Conservation (phyloP, 2,888 invertebrate species). For the Dolomedes plantarius region DNA sequence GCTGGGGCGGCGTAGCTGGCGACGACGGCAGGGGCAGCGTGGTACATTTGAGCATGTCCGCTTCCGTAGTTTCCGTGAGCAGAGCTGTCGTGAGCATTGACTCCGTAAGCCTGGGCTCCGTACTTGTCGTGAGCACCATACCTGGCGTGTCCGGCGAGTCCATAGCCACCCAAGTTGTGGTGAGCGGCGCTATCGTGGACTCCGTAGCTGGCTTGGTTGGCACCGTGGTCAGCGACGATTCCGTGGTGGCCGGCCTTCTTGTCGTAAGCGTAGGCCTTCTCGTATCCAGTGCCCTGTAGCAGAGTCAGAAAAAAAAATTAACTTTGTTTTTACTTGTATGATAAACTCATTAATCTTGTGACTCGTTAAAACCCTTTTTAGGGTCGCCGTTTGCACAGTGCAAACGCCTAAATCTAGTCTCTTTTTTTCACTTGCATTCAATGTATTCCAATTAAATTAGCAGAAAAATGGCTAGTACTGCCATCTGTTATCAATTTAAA, state of each 20-base stretch:
- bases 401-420: too few relatives aligned
- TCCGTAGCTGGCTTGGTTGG: slow-evolving; percentile 45
- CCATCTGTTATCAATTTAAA: too few relatives aligned
- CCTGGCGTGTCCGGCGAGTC: slow-evolving; percentile 59
- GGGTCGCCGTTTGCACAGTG: too few relatives aligned
- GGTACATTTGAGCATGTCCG: slow-evolving; percentile 54
- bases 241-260: slow-evolving; percentile 68
- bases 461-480: too few relatives aligned
- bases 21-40: slow-evolving; percentile 48
- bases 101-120: slow-evolving; percentile 46
- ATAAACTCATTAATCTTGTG: too few relatives aligned
- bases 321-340: too few relatives aligned
- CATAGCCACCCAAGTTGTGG: slow-evolving; percentile 65
- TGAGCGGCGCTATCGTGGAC: slow-evolving; percentile 48
- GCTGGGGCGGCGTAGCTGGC: not conserved
- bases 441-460: too few relatives aligned
- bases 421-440: too few relatives aligned
- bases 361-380: too few relatives aligned
- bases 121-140: slow-evolving; percentile 59
- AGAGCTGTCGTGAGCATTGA: slow-evolving; percentile 41
- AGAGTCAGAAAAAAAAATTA: too few relatives aligned
- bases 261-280: slow-evolving; percentile 71
- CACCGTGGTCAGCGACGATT: slow-evolving; percentile 61
- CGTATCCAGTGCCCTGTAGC: slow-evolving; percentile 59
- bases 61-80: slow-evolving; percentile 58